Evolutionary conservation across 2,113 vertebrate genomes (phyloP).

Genomic region (Pseudolaguvia tuberculata): DNA sequence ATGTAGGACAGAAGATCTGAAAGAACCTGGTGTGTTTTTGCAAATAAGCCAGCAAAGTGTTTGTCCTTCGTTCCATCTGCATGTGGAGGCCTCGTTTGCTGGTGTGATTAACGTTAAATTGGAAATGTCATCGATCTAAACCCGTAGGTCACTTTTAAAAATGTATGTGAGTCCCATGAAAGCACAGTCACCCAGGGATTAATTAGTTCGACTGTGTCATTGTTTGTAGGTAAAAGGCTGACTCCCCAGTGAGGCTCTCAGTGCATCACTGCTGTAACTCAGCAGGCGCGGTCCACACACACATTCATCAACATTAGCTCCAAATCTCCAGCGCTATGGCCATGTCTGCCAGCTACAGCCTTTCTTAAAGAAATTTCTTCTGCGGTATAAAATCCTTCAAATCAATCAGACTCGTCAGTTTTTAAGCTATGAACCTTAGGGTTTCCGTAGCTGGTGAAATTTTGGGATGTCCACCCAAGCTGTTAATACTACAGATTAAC

Average conservation of each 20-base stretch:
- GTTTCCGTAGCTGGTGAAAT: neutral
- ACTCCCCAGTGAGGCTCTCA: conserved; percentile 29
- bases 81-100: neutral
- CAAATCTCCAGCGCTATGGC: conserved; percentile 33
- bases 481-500: neutral
- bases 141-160: conserved; percentile 49
- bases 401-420: neutral
- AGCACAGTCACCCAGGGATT: conserved; percentile 51
- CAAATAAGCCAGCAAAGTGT: neutral
- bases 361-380: neutral
- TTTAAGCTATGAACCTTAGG: neutral
- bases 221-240: conserved; percentile 48
- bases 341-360: neutral
- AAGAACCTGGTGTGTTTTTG: neutral
- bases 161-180: conserved; percentile 47
- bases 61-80: neutral
- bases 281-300: conserved; percentile 47
- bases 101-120: neutral
- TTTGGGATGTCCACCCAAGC: neutral
- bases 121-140: conserved; percentile 17
- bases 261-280: conserved; percentile 30
- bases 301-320: conserved; percentile 43
- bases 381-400: conserved; percentile 13
- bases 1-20: neutral
- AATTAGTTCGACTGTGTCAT: conserved; percentile 55